Evolutionary conservation across 2,797 vertebrate genomes (phyloP), one percentile per base, ranked within the genome.

Genomic region (Euphonia xanthogaster): DNA sequence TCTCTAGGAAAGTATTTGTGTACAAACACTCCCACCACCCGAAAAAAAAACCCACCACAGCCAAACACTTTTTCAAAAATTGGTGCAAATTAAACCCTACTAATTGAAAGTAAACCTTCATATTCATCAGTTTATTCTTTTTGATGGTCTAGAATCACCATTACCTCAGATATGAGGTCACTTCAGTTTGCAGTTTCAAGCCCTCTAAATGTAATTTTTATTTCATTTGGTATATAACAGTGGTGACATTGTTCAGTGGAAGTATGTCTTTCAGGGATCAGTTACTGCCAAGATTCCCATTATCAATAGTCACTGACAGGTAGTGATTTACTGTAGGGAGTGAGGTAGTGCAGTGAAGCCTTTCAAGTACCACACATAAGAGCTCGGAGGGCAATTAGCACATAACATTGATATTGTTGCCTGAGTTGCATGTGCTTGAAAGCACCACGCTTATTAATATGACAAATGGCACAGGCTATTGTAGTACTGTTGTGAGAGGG

Each of bases 241-340:
- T 54, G 51, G 30, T 88, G 90, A 75, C 16, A 15, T 42, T 94
- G 39, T 80, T 95, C 75, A 82, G 6, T 80, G 65, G 67, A 95
- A 90, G 20, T 65, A 6, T 27, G 65, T 84, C 70, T 96, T 97
- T 96, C 72, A 96, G 84, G 91, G 83, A 93, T 97, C 72, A 88
- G 65, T 92, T 93, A 51, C 31, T 94, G 77, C 87, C 71, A 70
- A 74, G 66, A 81, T 71, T 84, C 75, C 61, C 86, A 3, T 85
- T 96, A 45, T 48, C 47, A 78, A 20, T 47, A 75, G 45, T 58
- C 63, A 84, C 8, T 90, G 95, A 73, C 51, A 96, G 73, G 39
- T 60, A 77, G 76, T 87, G 72, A 78, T 94, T 96, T 68, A 70
- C 70, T 72, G 47, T 45, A 37, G 68, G 92, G 70, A 60, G 45